Evolutionary conservation across 2,113 vertebrate genomes (phyloP).

Genomic region (Vulpes vulpes): DNA sequence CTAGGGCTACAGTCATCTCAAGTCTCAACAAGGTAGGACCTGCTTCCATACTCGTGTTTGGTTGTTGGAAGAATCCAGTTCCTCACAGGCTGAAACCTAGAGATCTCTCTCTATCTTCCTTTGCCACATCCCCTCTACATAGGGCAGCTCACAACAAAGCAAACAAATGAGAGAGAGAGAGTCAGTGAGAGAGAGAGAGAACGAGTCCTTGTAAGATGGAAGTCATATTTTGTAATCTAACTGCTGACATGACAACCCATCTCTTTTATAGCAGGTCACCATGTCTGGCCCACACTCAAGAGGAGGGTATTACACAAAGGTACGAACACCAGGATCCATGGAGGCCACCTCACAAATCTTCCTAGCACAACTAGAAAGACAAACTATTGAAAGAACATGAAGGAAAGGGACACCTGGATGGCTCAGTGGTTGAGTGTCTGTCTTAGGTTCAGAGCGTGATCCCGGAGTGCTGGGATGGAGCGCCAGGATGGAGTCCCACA

Average conservation of each 20-base stretch:
- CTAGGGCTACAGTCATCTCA: background rate
- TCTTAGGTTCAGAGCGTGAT: no score
- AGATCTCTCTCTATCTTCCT: background rate
- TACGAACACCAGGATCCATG: no score
- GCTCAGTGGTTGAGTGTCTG: no score
- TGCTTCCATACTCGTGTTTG: background rate
- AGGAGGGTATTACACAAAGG: background rate
- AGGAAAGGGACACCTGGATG: background rate
- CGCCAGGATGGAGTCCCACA: no score
- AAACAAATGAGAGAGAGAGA: background rate
- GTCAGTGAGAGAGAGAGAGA: no score
- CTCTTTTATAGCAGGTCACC: background rate
- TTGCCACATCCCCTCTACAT: no score
- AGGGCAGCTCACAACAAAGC: background rate
- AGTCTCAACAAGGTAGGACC: background rate
- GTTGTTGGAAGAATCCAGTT: background rate
- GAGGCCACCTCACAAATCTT: background rate
- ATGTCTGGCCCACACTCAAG: background rate
- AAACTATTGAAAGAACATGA: background rate
- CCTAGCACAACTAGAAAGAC: background rate
- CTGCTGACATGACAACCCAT: background rate
- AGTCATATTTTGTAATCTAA: background rate
- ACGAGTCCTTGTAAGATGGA: background rate
- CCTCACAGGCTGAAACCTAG: background rate
- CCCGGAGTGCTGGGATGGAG: no score